These are phyloP conservation scores for Cacoxenus indagator DNA, from an alignment of 2,888 invertebrate genomes.

Conservation along the genomic window DNA sequence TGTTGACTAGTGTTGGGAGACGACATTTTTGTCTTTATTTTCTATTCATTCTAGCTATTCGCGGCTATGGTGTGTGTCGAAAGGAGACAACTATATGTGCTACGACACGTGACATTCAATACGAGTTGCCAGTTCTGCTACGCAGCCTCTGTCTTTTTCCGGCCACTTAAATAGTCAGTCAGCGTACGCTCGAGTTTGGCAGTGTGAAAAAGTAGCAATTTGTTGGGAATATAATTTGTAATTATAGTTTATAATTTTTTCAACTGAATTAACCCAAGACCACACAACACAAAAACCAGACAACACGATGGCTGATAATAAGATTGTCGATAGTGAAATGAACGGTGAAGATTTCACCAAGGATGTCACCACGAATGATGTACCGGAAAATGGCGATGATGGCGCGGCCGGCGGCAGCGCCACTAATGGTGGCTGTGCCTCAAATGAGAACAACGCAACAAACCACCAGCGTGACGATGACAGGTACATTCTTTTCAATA, in stretches of 20 bases:
- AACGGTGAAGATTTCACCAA: slow-evolving; percentile 86
- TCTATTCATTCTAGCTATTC: not conserved
- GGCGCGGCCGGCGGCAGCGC: slow-evolving; percentile 73
- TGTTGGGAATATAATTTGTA: slow-evolving; percentile 36
- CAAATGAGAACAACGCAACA: slow-evolving; percentile 44
- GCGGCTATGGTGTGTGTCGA: not conserved
- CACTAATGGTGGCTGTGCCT: slow-evolving; percentile 62
- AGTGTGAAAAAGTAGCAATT: slow-evolving; percentile 48
- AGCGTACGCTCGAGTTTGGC: slow-evolving; percentile 62
- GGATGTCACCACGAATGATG: slow-evolving; percentile 75
- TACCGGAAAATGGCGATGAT: slow-evolving; percentile 74
- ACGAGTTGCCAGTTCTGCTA: slow-evolving; percentile 34
- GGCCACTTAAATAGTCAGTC: slow-evolving; percentile 63
- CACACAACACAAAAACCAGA: slow-evolving; percentile 30
- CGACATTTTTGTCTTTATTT: not conserved
- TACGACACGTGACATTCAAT: slow-evolving; percentile 18
- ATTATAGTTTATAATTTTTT: slow-evolving; percentile 46
- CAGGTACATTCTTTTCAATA: slow-evolving; percentile 74
- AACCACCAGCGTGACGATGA: slow-evolving; percentile 79
- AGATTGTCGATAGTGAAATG: slow-evolving; percentile 77
- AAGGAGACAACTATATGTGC: slow-evolving; percentile 1
- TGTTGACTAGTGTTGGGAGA: not conserved
- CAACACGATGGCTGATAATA: slow-evolving; percentile 72
- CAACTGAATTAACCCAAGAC: slow-evolving; percentile 24
- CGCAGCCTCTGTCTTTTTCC: slow-evolving; percentile 68